Percentiles rank a stretch among this genome's conserved stretches.
Evolutionary conservation across 2,113 vertebrate genomes (phyloP).

Genomic region (Sisor rabdophorus): DNA sequence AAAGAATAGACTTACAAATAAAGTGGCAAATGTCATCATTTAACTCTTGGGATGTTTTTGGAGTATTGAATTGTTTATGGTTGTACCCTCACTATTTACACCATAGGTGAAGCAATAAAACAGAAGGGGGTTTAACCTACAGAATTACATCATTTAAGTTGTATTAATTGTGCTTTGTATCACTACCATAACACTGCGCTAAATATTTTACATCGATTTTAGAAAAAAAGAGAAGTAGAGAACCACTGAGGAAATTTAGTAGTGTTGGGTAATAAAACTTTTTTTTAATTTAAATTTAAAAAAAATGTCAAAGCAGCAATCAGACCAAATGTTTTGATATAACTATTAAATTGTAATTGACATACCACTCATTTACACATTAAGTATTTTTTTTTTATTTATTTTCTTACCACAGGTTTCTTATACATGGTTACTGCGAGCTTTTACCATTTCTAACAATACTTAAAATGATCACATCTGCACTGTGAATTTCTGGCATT

Average conservation of each 20-base stretch:
- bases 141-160: neutral
- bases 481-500: conserved; percentile 16
- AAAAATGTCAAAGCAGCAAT: neutral
- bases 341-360: neutral
- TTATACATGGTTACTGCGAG: neutral
- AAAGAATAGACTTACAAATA: neutral
- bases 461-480: conserved; percentile 6
- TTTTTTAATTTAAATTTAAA: no score
- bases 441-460: neutral
- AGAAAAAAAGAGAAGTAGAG: neutral
- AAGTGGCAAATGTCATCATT: conserved; percentile 5
- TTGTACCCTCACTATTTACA: neutral
- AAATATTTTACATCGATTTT: neutral
- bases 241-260: neutral
- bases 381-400: neutral
- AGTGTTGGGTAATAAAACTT: neutral
- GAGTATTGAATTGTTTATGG: neutral
- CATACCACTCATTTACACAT: neutral
- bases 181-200: neutral
- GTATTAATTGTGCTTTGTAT: neutral
- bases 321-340: neutral
- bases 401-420: neutral
- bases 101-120: neutral
- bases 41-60: neutral
- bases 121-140: neutral